These are phyloP conservation scores for Nematopogon swammerdamellus DNA, from an alignment of 2,888 invertebrate genomes.

Conservation along the genomic window DNA sequence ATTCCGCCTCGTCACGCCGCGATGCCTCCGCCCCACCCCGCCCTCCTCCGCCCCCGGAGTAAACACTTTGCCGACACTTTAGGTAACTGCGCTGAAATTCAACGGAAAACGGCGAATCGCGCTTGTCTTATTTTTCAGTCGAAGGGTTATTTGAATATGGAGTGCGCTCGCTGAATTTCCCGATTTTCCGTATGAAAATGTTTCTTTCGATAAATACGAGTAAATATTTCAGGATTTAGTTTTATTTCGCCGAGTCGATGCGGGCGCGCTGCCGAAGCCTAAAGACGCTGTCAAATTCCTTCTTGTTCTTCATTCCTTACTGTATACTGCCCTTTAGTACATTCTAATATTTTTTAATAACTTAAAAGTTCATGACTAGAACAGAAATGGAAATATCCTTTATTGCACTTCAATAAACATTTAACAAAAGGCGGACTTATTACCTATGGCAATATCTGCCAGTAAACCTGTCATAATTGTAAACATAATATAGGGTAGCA, in stretches of 20 bases:
- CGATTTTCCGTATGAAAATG: background rate
- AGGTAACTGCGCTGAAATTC: slow-evolving; percentile 34
- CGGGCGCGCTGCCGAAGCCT: too few species aligned
- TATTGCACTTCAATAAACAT: too few species aligned
- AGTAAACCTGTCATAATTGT: too few species aligned
- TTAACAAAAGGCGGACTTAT: too few species aligned
- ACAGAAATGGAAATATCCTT: too few species aligned
- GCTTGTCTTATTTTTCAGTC: slow-evolving; percentile 37
- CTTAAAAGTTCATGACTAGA: too few species aligned
- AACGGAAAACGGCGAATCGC: slow-evolving; percentile 27
- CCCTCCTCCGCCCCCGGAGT: slow-evolving; percentile 21
- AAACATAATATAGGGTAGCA: too few species aligned
- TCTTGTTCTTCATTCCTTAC: too few species aligned
- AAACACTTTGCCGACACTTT: slow-evolving; percentile 34
- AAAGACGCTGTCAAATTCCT: too few species aligned
- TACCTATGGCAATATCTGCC: too few species aligned
- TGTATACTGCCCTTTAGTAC: too few species aligned
- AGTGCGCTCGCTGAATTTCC: slow-evolving; percentile 30
- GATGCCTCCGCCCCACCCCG: slow-evolving; percentile 10
- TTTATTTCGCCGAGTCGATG: background rate
- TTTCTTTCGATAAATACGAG: background rate
- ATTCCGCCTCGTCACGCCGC: slow-evolving; percentile 31
- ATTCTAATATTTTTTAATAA: too few species aligned
- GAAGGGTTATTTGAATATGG: slow-evolving; percentile 45
- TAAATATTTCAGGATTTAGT: background rate